Evolutionary conservation across 2,113 vertebrate genomes (phyloP).

Genomic region (Mesoclemmys tuberculata): DNA sequence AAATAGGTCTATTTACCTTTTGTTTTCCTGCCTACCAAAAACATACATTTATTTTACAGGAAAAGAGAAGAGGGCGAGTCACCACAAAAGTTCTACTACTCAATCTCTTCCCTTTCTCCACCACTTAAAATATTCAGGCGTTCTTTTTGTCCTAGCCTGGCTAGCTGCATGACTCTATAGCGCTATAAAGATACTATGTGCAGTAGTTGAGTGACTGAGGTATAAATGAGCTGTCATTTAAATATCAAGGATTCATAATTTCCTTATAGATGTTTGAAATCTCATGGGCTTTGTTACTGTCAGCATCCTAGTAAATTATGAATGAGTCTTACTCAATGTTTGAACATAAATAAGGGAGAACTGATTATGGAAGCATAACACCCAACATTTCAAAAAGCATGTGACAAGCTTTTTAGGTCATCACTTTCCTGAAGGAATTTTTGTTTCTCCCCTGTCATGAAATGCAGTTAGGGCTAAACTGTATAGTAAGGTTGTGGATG

Average conservation of each 20-base stretch:
- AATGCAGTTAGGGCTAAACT: too few species aligned
- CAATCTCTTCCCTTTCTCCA: background rate
- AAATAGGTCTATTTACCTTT: background rate
- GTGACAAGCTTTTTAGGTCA: background rate
- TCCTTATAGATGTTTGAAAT: background rate
- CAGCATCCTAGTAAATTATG: background rate
- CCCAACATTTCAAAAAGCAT: background rate
- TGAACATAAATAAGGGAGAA: background rate
- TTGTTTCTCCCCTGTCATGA: background rate
- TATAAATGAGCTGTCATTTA: background rate
- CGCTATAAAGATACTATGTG: background rate
- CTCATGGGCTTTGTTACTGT: background rate
- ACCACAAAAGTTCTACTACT: background rate
- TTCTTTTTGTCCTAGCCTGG: background rate
- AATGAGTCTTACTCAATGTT: background rate
- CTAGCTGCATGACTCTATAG: background rate
- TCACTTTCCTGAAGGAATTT: background rate
- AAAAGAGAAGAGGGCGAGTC: rapidly evolving
- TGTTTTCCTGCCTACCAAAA: background rate
- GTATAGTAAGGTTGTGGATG: background rate
- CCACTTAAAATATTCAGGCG: background rate
- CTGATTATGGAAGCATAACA: background rate
- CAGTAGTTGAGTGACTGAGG: background rate
- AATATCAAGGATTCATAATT: background rate
- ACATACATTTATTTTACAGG: background rate